phyloP scores from a whole-genome alignment of 2,113 vertebrate species.

The Xiphophorus maculatus region DNA sequence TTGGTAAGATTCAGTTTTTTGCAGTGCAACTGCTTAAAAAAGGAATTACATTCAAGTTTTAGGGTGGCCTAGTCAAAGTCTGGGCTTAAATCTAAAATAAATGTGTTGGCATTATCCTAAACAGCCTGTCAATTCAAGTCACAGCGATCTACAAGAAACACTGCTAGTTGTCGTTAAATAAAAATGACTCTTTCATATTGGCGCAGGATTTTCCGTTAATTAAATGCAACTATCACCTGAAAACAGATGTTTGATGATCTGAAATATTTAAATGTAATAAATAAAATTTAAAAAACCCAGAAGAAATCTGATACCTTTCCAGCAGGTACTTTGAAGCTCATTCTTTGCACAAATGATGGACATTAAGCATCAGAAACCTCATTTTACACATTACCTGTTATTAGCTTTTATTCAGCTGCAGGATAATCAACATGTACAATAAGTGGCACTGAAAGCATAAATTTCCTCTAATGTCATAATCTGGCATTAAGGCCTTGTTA shows the following conservation, averaged over 20 bases:
- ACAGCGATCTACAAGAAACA: neutral
- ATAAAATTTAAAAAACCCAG: too few relatives aligned
- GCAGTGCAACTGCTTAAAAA: neutral
- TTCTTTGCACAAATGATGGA: neutral
- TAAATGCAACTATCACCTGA: too few relatives aligned
- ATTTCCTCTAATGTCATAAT: constrained; percentile 17
- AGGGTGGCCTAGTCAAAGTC: neutral
- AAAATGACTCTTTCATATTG: neutral
- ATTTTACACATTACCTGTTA: constrained; percentile 15
- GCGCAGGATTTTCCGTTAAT: too few relatives aligned
- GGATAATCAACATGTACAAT: constrained; percentile 13
- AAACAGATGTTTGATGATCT: too few relatives aligned
- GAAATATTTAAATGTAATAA: too few relatives aligned
- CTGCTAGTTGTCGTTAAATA: too few relatives aligned
- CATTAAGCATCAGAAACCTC: constrained; percentile 5
- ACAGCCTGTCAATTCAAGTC: neutral
- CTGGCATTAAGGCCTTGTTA: constrained; percentile 36
- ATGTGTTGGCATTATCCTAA: too few relatives aligned
- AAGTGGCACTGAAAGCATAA: neutral
- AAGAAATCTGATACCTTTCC: neutral
- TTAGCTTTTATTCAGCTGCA: constrained; percentile 23
- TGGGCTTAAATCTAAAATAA: neutral
- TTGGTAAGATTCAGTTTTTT: too few relatives aligned
- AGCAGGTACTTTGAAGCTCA: constrained; percentile 8
- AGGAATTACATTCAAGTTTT: neutral